These are phyloP conservation scores for Crypturellus tataupa DNA, from an alignment of 2,797 vertebrate genomes.

Conservation along the genomic window DNA sequence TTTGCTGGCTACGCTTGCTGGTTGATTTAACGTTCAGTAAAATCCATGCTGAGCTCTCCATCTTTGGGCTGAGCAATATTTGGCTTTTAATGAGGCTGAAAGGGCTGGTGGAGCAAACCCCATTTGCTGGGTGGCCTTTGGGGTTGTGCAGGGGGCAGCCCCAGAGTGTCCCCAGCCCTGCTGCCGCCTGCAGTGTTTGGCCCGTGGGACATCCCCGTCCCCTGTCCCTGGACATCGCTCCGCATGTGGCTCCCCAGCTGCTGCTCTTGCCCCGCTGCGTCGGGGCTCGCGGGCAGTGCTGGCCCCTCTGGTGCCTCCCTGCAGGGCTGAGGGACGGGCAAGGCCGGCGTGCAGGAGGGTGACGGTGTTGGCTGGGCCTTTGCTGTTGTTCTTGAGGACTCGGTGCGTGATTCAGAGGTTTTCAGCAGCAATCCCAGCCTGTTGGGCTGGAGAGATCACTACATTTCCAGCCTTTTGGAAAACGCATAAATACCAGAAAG, in stretches of 20 bases:
- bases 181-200: too few relatives aligned
- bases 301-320: fast-evolving
- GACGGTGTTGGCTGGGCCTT: fast-evolving
- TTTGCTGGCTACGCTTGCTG: slow-evolving; percentile 87
- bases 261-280: too few relatives aligned
- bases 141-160: slow-evolving; percentile 13
- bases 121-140: slow-evolving; percentile 20
- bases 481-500: background rate
- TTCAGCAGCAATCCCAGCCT: background rate
- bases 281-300: too few relatives aligned
- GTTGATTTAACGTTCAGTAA: slow-evolving; percentile 87
- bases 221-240: too few relatives aligned
- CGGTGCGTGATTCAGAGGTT: fast-evolving
- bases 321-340: background rate
- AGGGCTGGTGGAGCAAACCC: slow-evolving; percentile 62
- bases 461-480: background rate
- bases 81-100: slow-evolving; percentile 84
- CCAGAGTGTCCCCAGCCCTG: background rate
- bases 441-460: background rate
- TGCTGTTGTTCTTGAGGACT: background rate
- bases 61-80: slow-evolving; percentile 83
- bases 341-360: fast-evolving
- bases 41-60: slow-evolving; percentile 86
- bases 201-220: background rate
- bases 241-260: too few relatives aligned